phyloP scores from a whole-genome alignment of 2,888 invertebrate genomes.

The Drosophila austrosaltans region DNA sequence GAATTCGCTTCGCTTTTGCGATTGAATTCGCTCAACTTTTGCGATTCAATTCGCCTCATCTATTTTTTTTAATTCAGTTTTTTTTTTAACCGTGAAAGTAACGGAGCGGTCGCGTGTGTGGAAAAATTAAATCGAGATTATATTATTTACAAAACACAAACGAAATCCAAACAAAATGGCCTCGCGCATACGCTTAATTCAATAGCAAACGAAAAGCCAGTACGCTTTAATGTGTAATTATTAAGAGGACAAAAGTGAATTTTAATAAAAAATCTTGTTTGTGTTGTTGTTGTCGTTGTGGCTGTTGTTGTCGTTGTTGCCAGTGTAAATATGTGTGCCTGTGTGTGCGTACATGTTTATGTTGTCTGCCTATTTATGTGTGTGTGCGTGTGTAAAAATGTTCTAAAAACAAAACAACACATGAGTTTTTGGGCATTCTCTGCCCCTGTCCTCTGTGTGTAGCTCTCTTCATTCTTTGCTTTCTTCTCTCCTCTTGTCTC shows the following conservation, averaged over 20 bases:
- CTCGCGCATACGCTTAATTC: conserved; percentile 24
- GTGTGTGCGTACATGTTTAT: conserved; percentile 21
- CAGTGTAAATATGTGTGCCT: conserved; percentile 18
- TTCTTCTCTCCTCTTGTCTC: conserved; percentile 14
- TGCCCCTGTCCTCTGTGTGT: conserved; percentile 16
- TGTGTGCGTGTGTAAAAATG: conserved; percentile 38
- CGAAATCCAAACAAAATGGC: conserved; percentile 62
- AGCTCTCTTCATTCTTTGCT: not conserved
- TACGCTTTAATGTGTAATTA: conserved; percentile 6
- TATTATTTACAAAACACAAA: conserved; percentile 44
- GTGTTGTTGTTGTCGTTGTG: conserved; percentile 27
- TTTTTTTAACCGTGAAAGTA: not conserved
- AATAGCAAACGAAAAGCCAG: not conserved
- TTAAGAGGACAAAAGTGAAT: not conserved
- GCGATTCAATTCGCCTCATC: too few relatives aligned
- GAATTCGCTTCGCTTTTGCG: too few relatives aligned
- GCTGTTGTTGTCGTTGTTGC: conserved; percentile 17
- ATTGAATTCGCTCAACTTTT: too few relatives aligned
- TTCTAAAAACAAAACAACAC: conserved; percentile 52
- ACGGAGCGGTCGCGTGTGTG: conserved; percentile 1
- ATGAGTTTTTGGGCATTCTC: conserved; percentile 31
- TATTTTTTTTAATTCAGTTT: too few relatives aligned
- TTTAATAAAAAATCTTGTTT: conserved; percentile 4
- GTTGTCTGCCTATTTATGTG: conserved; percentile 27
- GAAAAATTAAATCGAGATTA: conserved; percentile 47